These are phyloP conservation scores for Lepidochrysops patricia DNA, from an alignment of 2,888 invertebrate genomes.

Conservation along the genomic window DNA sequence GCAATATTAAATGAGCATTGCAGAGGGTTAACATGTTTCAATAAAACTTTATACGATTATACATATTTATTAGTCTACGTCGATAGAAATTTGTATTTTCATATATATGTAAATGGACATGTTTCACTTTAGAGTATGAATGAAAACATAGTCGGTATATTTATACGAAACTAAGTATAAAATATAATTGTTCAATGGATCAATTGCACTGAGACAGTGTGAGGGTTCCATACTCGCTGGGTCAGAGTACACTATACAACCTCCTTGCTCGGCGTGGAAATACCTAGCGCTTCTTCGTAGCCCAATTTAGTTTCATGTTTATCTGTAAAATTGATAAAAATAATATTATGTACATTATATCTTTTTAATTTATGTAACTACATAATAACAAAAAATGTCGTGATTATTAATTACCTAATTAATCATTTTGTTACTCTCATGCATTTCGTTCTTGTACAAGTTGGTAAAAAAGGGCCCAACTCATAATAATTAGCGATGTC, in stretches of 20 bases:
- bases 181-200: conserved; percentile 57
- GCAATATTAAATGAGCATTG: conserved; percentile 10
- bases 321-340: conserved; percentile 40
- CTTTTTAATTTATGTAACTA: not conserved
- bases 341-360: not conserved
- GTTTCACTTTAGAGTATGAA: conserved; percentile 48
- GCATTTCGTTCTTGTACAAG: no score
- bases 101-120: conserved; percentile 55
- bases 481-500: no score
- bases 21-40: conserved; percentile 33
- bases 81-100: conserved; percentile 54
- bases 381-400: no score
- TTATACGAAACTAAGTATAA: conserved; percentile 41
- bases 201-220: conserved; percentile 64
- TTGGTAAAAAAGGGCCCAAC: no score
- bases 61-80: conserved; percentile 51
- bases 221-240: conserved; percentile 31
- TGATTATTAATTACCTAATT: no score
- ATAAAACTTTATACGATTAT: conserved; percentile 69
- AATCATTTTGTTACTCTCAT: conserved; percentile 10
- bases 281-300: conserved; percentile 93
- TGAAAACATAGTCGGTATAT: conserved; percentile 48
- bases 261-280: conserved; percentile 93
- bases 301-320: conserved; percentile 78
- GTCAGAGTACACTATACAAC: conserved; percentile 69